Percentiles rank a stretch among this genome's conserved stretches.
Evolutionary conservation across 2,888 invertebrate species (phyloP).

Genomic region (Ichneumon xanthorius): DNA sequence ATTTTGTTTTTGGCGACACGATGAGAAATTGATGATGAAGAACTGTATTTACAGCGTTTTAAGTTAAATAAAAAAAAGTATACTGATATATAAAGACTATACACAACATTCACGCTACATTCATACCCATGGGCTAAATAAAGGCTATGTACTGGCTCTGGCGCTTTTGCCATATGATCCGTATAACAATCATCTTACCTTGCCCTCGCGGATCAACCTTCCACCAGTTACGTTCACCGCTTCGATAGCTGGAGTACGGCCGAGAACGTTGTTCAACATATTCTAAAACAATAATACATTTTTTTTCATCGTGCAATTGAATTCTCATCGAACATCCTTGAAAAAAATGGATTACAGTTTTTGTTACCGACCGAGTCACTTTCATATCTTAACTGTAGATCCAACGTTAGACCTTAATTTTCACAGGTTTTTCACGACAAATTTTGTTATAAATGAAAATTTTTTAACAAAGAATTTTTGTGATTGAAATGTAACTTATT

Average conservation of each 20-base stretch:
- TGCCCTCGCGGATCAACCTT: conserved; percentile 97
- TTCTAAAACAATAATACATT: conserved; percentile 87
- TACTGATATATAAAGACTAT: conserved; percentile 52
- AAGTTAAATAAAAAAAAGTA: conserved; percentile 43
- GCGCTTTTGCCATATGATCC: conserved; percentile 54
- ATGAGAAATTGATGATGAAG: conserved; percentile 49
- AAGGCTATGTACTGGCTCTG: conserved; percentile 75
- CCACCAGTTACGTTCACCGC: conserved; percentile 98
- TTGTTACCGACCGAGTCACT: no score
- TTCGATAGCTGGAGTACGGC: conserved; percentile 97
- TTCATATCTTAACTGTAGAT: no score
- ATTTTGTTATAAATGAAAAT: no score
- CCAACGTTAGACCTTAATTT: no score
- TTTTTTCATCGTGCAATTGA: background rate
- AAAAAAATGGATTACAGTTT: background rate
- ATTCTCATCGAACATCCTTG: background rate
- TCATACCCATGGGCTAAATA: conserved; percentile 76
- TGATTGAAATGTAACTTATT: no score
- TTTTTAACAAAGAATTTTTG: no score
- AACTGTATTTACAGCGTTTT: conserved; percentile 67
- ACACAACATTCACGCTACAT: conserved; percentile 71
- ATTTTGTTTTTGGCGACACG: conserved; percentile 40
- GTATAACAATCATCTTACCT: conserved; percentile 90
- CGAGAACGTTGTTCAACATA: conserved; percentile 96
- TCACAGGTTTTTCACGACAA: no score